Base-by-base conservation (phyloP, 1,140 invertebrate species). In the Harlomillsia oculata region DNA sequence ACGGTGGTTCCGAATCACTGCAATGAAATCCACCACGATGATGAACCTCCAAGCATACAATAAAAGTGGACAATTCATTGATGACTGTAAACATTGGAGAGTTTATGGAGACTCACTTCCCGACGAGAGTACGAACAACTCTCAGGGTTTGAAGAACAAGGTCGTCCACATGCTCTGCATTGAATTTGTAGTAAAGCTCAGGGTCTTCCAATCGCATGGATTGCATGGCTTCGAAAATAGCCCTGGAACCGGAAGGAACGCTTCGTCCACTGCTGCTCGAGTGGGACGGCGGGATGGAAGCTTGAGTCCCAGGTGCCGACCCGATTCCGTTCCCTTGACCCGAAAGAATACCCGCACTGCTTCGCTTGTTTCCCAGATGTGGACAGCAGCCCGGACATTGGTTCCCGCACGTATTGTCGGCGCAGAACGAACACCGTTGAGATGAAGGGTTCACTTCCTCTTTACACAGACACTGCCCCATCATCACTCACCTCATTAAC, bases 1-100 rank as follows among this genome's bases (percentile, higher is more conserved):
- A 77, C 1, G 89, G 89, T 34, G 87, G 85, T 63, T 91, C 88
- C 71, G 87, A 83, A 53, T 90, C 87, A 78, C 88, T 89, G 66
- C 63, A 75, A 74, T 64, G n/a, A n/a, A n/a, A n/a, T n/a, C n/a
- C n/a, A n/a, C n/a, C n/a, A n/a, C n/a, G n/a, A n/a, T n/a, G n/a
- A n/a, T n/a, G n/a, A n/a, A n/a, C n/a, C n/a, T n/a, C n/a, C n/a
- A n/a, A n/a, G n/a, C n/a, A n/a, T n/a, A n/a, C n/a, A n/a, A n/a
- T n/a, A n/a, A n/a, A n/a, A n/a, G n/a, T n/a, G n/a, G n/a, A n/a
- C n/a, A n/a, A n/a, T n/a, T n/a, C n/a, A n/a, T n/a, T n/a, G n/a
- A n/a, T n/a, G n/a, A n/a, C n/a, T n/a, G n/a, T n/a, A n/a, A n/a
- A n/a, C n/a, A n/a, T n/a, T n/a, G n/a, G n/a, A n/a, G n/a, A n/a